Conservation (phyloP, 2,113 vertebrate genomes). For the Anoura caudifer region DNA sequence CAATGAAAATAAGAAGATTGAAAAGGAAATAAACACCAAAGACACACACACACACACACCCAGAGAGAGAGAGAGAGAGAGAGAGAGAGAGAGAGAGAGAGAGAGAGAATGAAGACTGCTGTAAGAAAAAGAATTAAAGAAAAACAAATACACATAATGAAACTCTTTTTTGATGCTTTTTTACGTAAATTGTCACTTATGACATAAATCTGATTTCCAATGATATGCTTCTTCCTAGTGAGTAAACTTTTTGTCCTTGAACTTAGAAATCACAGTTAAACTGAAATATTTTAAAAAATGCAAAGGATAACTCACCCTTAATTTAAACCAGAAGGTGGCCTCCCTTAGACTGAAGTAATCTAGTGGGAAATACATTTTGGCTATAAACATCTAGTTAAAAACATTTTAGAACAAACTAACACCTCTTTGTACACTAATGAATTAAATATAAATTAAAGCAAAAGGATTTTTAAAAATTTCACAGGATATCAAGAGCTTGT, state of each 20-base stretch:
- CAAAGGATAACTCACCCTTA: not conserved
- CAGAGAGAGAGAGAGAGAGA: not conserved
- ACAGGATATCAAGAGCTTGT: not conserved
- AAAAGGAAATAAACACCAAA: no score
- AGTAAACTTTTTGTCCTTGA: not conserved
- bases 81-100: not conserved
- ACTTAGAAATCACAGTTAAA: not conserved
- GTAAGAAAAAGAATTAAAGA: not conserved
- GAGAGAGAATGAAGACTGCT: not conserved
- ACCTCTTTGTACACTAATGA: conserved; percentile 16
- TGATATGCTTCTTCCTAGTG: not conserved
- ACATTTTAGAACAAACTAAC: conserved; percentile 34
- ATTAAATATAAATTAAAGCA: conserved; percentile 1
- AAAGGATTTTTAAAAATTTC: not conserved
- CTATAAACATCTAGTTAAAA: conserved; percentile 37
- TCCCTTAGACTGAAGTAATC: conserved; percentile 8
- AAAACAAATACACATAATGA: not conserved
- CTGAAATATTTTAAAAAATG: not conserved
- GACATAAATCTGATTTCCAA: not conserved
- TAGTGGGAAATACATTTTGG: conserved; percentile 9
- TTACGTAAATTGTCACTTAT: not conserved
- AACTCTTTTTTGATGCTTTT: not conserved
- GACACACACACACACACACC: no score
- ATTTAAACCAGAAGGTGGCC: conserved; percentile 36
- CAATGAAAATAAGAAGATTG: not conserved